Conservation (phyloP, 2,888 invertebrate species). For the Strigamia crassipes region DNA sequence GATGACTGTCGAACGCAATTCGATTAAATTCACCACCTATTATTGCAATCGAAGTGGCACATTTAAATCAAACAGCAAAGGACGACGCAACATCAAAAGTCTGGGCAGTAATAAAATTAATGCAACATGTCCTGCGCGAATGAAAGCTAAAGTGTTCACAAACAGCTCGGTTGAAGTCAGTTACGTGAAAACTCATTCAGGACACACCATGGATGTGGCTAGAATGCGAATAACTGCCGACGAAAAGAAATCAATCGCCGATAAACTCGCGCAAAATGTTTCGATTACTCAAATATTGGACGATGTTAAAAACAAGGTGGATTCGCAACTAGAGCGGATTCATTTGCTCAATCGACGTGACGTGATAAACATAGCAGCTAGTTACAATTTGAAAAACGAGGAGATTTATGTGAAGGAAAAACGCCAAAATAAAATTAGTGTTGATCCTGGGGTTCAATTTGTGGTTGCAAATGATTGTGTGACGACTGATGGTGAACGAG, state of each 20-base stretch:
- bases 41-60: constrained; percentile 2
- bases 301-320: not conserved
- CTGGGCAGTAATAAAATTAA: constrained; percentile 23
- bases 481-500: no score
- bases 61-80: not conserved
- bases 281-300: not conserved
- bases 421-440: no score
- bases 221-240: not conserved
- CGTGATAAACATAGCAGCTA: not conserved
- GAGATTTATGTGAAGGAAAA: not conserved
- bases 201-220: not conserved
- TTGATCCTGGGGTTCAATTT: no score
- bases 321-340: not conserved
- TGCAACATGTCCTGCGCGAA: not conserved
- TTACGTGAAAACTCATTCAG: constrained; percentile 25
- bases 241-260: constrained; percentile 5
- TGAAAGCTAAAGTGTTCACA: constrained; percentile 12
- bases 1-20: not conserved
- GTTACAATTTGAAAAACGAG: not conserved
- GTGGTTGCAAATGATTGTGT: no score
- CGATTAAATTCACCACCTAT: not conserved
- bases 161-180: not conserved
- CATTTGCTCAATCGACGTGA: not conserved
- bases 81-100: not conserved
- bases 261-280: not conserved